Base-by-base conservation (phyloP, 2,113 vertebrate species). In the Oncorhynchus keta region DNA sequence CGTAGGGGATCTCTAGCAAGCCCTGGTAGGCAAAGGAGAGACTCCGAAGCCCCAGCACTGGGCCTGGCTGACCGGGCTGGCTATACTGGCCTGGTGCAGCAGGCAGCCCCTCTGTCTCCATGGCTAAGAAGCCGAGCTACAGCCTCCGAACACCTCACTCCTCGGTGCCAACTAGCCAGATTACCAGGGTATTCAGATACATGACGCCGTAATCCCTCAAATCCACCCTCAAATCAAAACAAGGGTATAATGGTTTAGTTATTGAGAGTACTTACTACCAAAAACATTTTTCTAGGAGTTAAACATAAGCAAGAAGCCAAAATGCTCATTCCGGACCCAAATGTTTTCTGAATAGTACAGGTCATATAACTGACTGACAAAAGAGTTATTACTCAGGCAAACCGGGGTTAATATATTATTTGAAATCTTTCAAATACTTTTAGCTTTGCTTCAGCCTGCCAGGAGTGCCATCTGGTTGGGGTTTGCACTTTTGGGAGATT, bases 11-110 rank as follows among this genome's bases (percentile, higher is more conserved):
- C 74, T 94, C 92, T 12, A 84, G 76, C 8, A 94, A 89, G 75
- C 78, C 67, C 81, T 92, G 91, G 82, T 94, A 88, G 2, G 93
- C 93, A 57, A 94, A 92, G 1, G 93, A 94, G 13, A 94, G 88
- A 76, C 89, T 87, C 35, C 85, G 88, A 49, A 89, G 85, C 1
- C 73, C 76, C 0, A 84, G 22, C n/a, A 79, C 74, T 2, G 70
- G 73, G 26, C 55, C 24, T 2, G 79, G 55, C 28, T 62, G 69
- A 6, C 30, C 48, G 14, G 73, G 75, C 32, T 76, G 85, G 39
- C 39, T 9, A 45, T 9, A 45, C 39, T 45, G 39, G 12, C 72
- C 74, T 0, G 66, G 72, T 1, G 55, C 8, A 0, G 67, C 30
- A 8, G 35, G 18, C 3, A 16, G 51, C 51, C 51, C 51, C 32